phyloP scores from a whole-genome alignment of 2,888 invertebrate genomes.

The Agriopis aurantiaria region DNA sequence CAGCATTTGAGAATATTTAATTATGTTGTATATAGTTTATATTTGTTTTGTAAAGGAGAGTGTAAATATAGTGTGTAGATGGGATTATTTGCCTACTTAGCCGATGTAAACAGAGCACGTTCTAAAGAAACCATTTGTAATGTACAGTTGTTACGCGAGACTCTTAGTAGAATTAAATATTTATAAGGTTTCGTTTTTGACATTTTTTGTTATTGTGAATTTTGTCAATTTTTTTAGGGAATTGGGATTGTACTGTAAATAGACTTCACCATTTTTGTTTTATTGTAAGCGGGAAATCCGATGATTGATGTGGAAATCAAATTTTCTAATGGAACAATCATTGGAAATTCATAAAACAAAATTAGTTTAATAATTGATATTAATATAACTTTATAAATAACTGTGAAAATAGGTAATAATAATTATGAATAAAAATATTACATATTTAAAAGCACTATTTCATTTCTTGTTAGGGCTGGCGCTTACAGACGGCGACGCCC shows the following conservation, averaged over 20 bases:
- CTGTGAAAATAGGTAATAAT: constrained; percentile 87
- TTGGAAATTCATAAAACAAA: constrained; percentile 84
- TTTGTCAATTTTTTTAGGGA: constrained; percentile 89
- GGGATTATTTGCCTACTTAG: constrained; percentile 76
- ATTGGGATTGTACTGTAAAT: constrained; percentile 90
- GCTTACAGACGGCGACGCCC: too few relatives aligned
- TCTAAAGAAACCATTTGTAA: constrained; percentile 84
- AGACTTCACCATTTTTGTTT: constrained; percentile 83
- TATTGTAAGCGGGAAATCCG: constrained; percentile 78
- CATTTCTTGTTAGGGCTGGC: constrained; percentile 51
- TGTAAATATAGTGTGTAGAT: constrained; percentile 77
- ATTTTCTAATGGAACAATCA: constrained; percentile 86
- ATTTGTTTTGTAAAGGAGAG: constrained; percentile 81
- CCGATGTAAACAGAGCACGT: constrained; percentile 70
- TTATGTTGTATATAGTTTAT: constrained; percentile 86
- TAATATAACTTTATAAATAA: constrained; percentile 88
- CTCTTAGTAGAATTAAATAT: constrained; percentile 83
- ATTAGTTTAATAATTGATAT: constrained; percentile 86
- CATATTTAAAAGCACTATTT: constrained; percentile 81
- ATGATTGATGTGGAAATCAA: constrained; percentile 85
- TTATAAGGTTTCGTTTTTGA: constrained; percentile 81
- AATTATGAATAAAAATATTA: constrained; percentile 87
- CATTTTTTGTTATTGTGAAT: constrained; percentile 88
- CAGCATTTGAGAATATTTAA: constrained; percentile 86
- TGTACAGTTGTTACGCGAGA: constrained; percentile 85